Conservation (phyloP, 2,888 invertebrate species). For the Thecocarcelia acutangulata region DNA sequence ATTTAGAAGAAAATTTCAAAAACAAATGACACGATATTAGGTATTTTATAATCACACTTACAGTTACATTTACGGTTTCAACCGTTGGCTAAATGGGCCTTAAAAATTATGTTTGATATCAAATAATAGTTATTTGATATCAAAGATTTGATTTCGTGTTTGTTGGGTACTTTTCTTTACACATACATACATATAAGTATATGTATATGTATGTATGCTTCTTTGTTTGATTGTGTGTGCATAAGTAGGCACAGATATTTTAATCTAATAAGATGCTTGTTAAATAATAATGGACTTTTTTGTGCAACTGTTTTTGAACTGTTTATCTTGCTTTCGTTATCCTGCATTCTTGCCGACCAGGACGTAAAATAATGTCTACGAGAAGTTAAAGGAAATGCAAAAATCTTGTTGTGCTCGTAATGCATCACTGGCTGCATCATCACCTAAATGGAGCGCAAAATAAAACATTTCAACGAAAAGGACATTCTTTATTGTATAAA, state of each 20-base stretch:
- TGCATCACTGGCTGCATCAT: conserved; percentile 66
- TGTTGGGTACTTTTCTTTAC: too few relatives aligned
- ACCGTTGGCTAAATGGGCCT: too few relatives aligned
- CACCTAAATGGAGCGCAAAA: conserved; percentile 66
- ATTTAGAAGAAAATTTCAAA: too few relatives aligned
- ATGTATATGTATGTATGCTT: neutral
- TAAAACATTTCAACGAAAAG: conserved; percentile 46
- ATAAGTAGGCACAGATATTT: conserved; percentile 23
- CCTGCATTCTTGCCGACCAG: conserved; percentile 23
- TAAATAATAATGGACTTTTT: conserved; percentile 34
- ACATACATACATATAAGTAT: too few relatives aligned
- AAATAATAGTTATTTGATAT: too few relatives aligned
- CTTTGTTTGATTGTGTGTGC: neutral
- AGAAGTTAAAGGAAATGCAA: conserved; percentile 66
- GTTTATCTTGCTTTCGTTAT: conserved; percentile 5
- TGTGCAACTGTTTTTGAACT: conserved; percentile 33
- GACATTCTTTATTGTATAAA: conserved; percentile 62
- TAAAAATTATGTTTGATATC: too few relatives aligned
- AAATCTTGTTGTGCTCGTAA: conserved; percentile 67
- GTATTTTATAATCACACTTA: too few relatives aligned
- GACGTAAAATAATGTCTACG: conserved; percentile 39
- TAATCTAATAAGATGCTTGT: conserved; percentile 59
- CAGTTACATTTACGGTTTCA: too few relatives aligned
- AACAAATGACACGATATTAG: too few relatives aligned
- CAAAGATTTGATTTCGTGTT: too few relatives aligned